Base-by-base conservation (phyloP, 2,888 invertebrate genomes). In the Morinoia aosen region DNA sequence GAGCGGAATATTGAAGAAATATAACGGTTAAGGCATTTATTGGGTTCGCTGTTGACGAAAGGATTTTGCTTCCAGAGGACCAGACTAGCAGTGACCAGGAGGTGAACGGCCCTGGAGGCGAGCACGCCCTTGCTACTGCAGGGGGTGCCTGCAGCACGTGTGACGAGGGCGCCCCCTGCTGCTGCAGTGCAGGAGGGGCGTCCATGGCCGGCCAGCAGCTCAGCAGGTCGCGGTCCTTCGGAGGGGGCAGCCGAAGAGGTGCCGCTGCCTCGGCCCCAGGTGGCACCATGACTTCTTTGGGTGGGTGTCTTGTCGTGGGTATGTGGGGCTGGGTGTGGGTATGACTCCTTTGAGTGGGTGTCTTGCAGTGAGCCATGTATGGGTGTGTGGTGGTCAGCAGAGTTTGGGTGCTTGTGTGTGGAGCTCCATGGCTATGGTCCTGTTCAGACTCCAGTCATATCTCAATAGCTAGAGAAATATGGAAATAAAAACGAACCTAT, bases 51-150 rank as follows among this genome's bases (percentile, higher is more conserved):
- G 48, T 48, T 4, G 5, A 48, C 48, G 48, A 48, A 48, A 5
- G 48, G 5, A 48, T 48, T 48, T 96, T 95, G 95, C 95, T 96
- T 95, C 95, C 96, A 57, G 96, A 95, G 5, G 95, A 96, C 88
- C 96, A 95, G 88, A 91, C 95, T 2, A 95, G 96, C 96, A 96
- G 96, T 94, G 96, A 96, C 64, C 95, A 95, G 40, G 95, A 95
- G n/a, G 95, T 96, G 76, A 76, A 76, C 76, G 33, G 90, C 95
- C 16, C 57, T 95, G 58, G 88, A 93, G 88, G 39, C 95, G 58
- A 57, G 95, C 88, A n/a, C 90, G 48, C 88, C 88, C 33, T 56
- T 57, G 76, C 95, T 56, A 61, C 76, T 48, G 48, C 57, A 76
- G 57, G 61, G 19, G 88, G 40, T 57, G 61, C 40, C 93, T 76